Conservation (phyloP, 2,888 invertebrate genomes). For the Leptothorax acervorum region DNA sequence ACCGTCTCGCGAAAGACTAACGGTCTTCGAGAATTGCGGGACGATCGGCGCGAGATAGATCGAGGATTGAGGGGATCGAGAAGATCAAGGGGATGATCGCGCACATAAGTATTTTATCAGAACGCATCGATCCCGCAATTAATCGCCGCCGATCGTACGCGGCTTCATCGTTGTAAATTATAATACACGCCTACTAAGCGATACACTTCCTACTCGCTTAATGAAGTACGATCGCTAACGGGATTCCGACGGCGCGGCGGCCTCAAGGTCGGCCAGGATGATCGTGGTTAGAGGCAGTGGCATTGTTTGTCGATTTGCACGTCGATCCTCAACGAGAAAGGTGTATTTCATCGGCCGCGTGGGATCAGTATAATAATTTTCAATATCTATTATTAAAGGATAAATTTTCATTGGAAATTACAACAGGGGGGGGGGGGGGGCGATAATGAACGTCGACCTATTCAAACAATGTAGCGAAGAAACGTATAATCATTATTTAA, state of each 20-base stretch:
- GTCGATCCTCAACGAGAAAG: conserved; percentile 36
- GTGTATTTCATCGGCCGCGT: conserved; percentile 30
- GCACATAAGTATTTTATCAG: conserved; percentile 62
- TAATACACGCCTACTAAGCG: conserved; percentile 71
- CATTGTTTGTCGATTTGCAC: conserved; percentile 57
- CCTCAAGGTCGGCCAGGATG: conserved; percentile 67
- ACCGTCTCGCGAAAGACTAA: conserved; percentile 57
- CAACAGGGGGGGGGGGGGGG: background rate
- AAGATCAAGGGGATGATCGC: conserved; percentile 7
- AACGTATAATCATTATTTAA: conserved; percentile 36
- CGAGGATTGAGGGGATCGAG: conserved; percentile 48
- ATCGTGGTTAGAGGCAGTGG: conserved; percentile 39
- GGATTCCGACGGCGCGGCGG: conserved; percentile 51
- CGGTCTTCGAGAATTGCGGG: conserved; percentile 66
- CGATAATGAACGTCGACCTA: conserved; percentile 44
- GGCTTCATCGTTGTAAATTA: conserved; percentile 67
- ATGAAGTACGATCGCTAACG: conserved; percentile 71
- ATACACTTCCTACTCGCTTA: conserved; percentile 70
- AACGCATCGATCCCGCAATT: conserved; percentile 70
- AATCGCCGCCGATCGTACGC: conserved; percentile 70
- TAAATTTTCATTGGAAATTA: conserved; percentile 43
- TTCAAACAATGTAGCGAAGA: conserved; percentile 38
- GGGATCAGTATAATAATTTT: conserved; percentile 31
- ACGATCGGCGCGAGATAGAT: conserved; percentile 47
- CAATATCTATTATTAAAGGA: conserved; percentile 28